Percentiles rank a stretch among this genome's conserved stretches.
Evolutionary conservation across 2,113 vertebrate genomes (phyloP).

Genomic region (Crotophaga sulcirostris): DNA sequence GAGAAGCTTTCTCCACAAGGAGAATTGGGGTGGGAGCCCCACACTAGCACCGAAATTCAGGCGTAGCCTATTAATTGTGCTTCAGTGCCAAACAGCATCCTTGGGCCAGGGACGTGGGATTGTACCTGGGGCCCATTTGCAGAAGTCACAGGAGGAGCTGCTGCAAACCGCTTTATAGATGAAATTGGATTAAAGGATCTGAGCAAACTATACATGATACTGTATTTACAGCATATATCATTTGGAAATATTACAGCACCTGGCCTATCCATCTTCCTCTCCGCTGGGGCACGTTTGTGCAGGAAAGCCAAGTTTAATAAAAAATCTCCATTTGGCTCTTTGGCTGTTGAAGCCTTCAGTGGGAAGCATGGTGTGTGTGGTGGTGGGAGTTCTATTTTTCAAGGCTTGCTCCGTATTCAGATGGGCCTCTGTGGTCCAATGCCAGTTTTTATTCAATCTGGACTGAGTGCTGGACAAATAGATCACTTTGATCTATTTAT

Average conservation of each 20-base stretch:
- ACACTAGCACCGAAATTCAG: accelerated
- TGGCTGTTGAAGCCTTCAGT: neutral
- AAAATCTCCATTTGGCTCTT: neutral
- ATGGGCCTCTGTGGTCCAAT: neutral
- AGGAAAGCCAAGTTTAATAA: neutral
- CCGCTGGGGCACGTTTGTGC: neutral
- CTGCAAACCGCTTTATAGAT: neutral
- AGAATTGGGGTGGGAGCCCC: neutral
- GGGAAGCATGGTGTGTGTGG: neutral
- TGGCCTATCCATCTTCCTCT: neutral
- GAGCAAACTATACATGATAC: neutral
- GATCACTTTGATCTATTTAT: neutral
- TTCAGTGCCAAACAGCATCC: neutral
- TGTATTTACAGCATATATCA: neutral
- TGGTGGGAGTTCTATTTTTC: neutral
- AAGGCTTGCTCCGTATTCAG: neutral
- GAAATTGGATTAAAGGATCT: neutral
- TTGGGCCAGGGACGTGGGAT: neutral
- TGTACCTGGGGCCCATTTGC: neutral
- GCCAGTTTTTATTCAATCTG: neutral
- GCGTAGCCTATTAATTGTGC: neutral
- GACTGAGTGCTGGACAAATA: neutral
- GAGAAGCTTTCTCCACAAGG: neutral
- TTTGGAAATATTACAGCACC: neutral
- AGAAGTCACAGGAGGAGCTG: neutral